Evolutionary conservation across 1,140 invertebrate genomes (phyloP).

Genomic region (Tetramorium simillimum): DNA sequence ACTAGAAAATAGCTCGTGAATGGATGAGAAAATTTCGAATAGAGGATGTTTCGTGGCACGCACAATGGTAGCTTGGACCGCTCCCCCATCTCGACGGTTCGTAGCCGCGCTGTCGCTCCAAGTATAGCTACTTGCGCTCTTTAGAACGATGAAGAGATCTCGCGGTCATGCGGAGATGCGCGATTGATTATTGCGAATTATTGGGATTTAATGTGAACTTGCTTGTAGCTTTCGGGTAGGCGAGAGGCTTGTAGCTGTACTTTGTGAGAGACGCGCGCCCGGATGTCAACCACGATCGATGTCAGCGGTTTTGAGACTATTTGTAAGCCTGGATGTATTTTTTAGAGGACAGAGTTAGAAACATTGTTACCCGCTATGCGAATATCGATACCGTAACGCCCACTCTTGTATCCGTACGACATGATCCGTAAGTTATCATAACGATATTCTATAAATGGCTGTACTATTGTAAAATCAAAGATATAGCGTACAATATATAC

Average conservation of each 20-base stretch:
- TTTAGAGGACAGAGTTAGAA: constrained; percentile 78
- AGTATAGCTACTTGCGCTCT: background rate
- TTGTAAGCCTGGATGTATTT: constrained; percentile 80
- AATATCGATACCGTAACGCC: constrained; percentile 58
- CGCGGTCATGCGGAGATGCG: background rate
- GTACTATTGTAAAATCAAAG: constrained; percentile 84
- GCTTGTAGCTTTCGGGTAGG: background rate
- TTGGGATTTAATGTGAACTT: background rate
- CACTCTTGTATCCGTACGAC: constrained; percentile 64
- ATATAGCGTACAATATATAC: constrained; percentile 75
- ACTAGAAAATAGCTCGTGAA: constrained; percentile 12
- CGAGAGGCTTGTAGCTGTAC: background rate
- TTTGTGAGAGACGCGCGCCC: background rate
- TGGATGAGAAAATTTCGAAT: background rate
- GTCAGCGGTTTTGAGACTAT: constrained; percentile 56
- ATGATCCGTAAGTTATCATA: constrained; percentile 76
- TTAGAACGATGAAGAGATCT: background rate
- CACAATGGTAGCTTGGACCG: background rate
- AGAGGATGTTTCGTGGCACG: constrained; percentile 32
- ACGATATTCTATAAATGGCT: constrained; percentile 83
- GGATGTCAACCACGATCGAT: constrained; percentile 33
- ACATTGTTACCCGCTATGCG: constrained; percentile 82
- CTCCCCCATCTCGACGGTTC: constrained; percentile 2
- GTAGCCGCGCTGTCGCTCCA: background rate
- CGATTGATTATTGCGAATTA: constrained; percentile 1